Percentiles rank a stretch among this genome's conserved stretches.
phyloP scores from a whole-genome alignment of 1,140 invertebrate genomes.

The Apis cerana region DNA sequence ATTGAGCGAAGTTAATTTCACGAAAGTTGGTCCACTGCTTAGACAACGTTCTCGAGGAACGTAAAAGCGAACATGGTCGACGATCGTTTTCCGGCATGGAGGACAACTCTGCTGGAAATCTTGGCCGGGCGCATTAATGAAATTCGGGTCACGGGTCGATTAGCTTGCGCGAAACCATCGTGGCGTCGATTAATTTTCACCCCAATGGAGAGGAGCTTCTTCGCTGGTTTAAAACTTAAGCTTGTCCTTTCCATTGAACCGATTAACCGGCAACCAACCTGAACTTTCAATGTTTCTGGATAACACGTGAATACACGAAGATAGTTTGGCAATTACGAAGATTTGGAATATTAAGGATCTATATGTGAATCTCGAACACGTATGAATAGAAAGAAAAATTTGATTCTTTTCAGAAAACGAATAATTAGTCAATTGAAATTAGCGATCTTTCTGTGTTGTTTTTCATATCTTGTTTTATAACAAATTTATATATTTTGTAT shows the following conservation, averaged over 20 bases:
- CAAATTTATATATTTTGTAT: too few relatives aligned
- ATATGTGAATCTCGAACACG: too few relatives aligned
- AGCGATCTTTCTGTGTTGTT: too few relatives aligned
- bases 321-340: neutral
- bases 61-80: neutral
- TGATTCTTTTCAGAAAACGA: too few relatives aligned
- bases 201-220: neutral
- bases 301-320: neutral
- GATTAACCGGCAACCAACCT: neutral
- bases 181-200: conserved; percentile 51
- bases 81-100: conserved; percentile 17
- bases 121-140: conserved; percentile 45
- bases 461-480: too few relatives aligned
- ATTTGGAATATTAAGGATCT: neutral
- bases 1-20: conserved; percentile 73
- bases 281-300: neutral
- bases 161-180: conserved; percentile 26
- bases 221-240: conserved; percentile 9
- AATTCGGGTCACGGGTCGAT: conserved; percentile 49
- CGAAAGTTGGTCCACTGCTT: conserved; percentile 61
- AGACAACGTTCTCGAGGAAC: neutral
- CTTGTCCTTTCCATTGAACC: neutral
- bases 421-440: too few relatives aligned
- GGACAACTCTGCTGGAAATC: conserved; percentile 12
- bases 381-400: too few relatives aligned